phyloP scores from a whole-genome alignment of 2,113 vertebrate species.

The Phoxinus phoxinus region DNA sequence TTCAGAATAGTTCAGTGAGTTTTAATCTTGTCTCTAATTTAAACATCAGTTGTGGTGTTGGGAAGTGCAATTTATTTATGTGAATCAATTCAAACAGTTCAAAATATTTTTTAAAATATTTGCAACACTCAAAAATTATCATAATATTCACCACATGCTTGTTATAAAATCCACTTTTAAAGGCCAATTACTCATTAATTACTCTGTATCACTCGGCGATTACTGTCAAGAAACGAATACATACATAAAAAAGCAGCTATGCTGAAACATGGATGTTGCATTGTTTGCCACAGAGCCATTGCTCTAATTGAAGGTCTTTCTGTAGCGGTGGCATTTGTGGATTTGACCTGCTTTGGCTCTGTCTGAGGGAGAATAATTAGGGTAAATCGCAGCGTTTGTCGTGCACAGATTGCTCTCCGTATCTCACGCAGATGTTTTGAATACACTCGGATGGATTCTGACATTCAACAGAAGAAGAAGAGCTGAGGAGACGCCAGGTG shows the following conservation, averaged over 20 bases:
- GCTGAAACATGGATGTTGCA: not conserved
- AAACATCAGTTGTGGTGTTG: not conserved
- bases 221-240: not conserved
- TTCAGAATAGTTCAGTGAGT: not conserved
- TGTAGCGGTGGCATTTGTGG: not conserved
- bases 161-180: not conserved
- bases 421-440: not conserved
- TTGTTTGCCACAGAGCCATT: not conserved
- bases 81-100: not conserved
- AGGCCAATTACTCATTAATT: not conserved
- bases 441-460: not conserved
- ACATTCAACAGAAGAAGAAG: not conserved
- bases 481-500: not conserved
- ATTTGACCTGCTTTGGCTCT: constrained; percentile 5
- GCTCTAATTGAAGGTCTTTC: constrained; percentile 13
- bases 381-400: not conserved
- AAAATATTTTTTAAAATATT: not conserved
- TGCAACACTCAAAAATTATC: not conserved
- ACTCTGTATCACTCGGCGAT: not conserved
- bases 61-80: not conserved
- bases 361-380: constrained; percentile 1
- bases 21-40: not conserved
- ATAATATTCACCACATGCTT: not conserved
- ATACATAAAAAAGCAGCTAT: not conserved
- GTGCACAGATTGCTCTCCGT: not conserved